Percentiles rank a stretch among this genome's conserved stretches.
Conservation (phyloP, 2,797 vertebrate species). For the Ptychobarbus kaznakovi region DNA sequence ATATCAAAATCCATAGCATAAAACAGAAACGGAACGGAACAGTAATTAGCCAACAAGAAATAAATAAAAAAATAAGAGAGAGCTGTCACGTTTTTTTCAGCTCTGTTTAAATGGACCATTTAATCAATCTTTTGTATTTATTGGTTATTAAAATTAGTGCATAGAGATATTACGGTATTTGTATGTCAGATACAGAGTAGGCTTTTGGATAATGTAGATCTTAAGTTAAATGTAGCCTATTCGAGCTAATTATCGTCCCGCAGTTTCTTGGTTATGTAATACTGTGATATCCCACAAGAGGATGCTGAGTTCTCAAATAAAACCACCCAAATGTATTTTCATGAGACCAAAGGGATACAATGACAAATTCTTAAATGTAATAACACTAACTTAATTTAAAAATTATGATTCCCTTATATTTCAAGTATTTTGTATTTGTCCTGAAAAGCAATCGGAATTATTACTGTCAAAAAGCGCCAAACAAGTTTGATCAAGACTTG, state of each 20-base stretch:
- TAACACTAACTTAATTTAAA: neutral
- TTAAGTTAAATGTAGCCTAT: neutral
- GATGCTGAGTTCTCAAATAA: constrained; percentile 25
- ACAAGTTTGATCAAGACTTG: neutral
- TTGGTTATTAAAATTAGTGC: neutral
- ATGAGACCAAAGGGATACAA: neutral
- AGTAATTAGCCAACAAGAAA: too few relatives aligned
- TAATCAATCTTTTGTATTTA: neutral
- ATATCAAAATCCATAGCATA: neutral
- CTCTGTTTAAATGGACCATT: neutral
- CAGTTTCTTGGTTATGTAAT: neutral
- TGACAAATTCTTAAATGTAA: neutral
- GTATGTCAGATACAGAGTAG: neutral
- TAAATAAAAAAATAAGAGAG: neutral
- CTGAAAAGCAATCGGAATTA: neutral
- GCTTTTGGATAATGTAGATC: neutral
- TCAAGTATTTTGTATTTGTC: neutral
- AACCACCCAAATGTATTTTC: neutral
- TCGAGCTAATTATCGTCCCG: neutral
- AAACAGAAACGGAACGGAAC: neutral
- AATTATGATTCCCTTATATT: neutral
- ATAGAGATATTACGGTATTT: neutral
- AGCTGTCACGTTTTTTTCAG: neutral
- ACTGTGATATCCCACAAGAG: constrained; percentile 36
- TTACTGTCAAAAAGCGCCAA: neutral